A percentile compares a stretch with the other conserved stretches of the same genome.
Conservation (phyloP, 2,113 vertebrate genomes). For the Pollimyrus isidori region DNA sequence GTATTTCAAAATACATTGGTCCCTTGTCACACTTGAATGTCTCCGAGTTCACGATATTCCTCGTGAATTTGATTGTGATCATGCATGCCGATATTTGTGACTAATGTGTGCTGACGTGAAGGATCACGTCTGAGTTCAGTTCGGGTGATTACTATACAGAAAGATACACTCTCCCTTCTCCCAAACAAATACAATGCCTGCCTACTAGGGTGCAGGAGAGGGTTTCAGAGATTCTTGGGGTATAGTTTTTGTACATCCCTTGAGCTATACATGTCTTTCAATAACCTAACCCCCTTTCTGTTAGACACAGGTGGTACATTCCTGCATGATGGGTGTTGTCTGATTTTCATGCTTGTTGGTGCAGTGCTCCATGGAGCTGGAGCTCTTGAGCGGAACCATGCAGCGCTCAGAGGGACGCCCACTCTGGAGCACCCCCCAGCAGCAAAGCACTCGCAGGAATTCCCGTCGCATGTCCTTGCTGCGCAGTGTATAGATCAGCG, state of each 20-base stretch:
- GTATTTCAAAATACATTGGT: neutral
- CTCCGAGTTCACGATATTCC: constrained; percentile 8
- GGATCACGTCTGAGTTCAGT: neutral
- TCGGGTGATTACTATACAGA: neutral
- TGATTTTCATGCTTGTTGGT: constrained; percentile 67
- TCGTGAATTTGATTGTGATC: constrained; percentile 20
- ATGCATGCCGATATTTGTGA: constrained; percentile 32
- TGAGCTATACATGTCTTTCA: neutral
- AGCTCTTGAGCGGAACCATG: constrained; percentile 74
- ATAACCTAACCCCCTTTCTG: neutral
- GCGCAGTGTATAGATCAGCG: constrained; percentile 82
- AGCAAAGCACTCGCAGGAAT: constrained; percentile 78
- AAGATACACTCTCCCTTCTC: neutral
- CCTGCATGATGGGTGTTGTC: constrained; percentile 66
- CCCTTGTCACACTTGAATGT: constrained; percentile 40
- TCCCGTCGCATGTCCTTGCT: constrained; percentile 91
- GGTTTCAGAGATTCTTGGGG: neutral
- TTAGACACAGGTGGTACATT: constrained; percentile 78
- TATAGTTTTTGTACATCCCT: neutral
- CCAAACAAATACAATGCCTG: neutral
- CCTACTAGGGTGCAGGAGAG: neutral
- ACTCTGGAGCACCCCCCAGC: constrained; percentile 60
- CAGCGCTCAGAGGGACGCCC: constrained; percentile 59
- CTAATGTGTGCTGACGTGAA: constrained; percentile 20
- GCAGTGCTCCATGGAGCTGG: constrained; percentile 79